Base-by-base conservation (phyloP, 2,888 invertebrate species). In the Azorinus chamasolen region DNA sequence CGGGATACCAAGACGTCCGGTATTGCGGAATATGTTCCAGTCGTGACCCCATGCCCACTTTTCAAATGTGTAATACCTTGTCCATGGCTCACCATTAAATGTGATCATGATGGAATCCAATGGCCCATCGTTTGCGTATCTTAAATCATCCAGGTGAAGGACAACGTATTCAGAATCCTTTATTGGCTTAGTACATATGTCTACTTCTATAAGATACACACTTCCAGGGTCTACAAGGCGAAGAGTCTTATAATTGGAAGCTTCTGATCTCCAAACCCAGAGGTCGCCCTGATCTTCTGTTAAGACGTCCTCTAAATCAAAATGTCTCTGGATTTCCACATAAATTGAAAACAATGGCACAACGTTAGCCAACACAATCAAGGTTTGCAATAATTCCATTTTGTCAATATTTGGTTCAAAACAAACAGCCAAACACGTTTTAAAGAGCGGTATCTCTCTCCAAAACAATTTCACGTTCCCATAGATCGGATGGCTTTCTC, bases 1-100 rank as follows among this genome's bases (percentile, higher is more conserved):
- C 3, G 64, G 10, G 12, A 63, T 55, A 14, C 72, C 69, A 8
- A 64, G 22, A 22, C 59, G 63, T 16, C 79, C 76, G 0, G 75
- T 76, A 18, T 79, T 71, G n/a, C 71, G 51, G 46, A 71, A 79
- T 0, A 79, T 71, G 48, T 79, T 79, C 79, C 79, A 79, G 0
- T 75, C 74, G 27, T 79, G 71, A 0, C 79, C 79, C 46, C 63
- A 51, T 1, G 68, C 72, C 79, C 74, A 79, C 59, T 75, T 79
- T 24, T 74, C 71, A 22, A 43, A 50, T 14, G 74, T 79, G 0
- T 25, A 39, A 54, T 59, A 64, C 16, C n/a, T 25, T 5, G 53
- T 53, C 66, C 74, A 68, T 20, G 39, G 24, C 32, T 46, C 54
- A 2, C 63, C 68, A 32, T 74, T 51, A 24, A 79, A 59, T 16